A percentile compares a stretch with the other conserved stretches of the same genome.
Conservation (phyloP, 1,140 invertebrate genomes). For the Ceratosolen solmsi region DNA sequence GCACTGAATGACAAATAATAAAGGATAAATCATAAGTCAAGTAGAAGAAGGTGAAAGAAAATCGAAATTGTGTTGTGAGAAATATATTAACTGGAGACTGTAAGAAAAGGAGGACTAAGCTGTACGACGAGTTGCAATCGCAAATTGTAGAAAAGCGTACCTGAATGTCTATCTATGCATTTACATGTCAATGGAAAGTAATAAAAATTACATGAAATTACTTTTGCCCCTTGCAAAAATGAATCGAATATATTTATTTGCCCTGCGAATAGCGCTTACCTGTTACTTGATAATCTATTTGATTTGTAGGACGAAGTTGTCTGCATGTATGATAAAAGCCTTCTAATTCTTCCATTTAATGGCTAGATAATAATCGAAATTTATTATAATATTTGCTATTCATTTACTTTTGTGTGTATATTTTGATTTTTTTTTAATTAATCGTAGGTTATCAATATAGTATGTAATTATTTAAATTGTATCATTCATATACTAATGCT, state of each 20-base stretch:
- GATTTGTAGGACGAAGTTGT: not conserved
- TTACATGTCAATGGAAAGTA: slow-evolving; percentile 73
- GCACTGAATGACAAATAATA: not conserved
- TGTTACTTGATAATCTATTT: not conserved
- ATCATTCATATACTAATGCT: too few species aligned
- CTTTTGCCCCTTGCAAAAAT: slow-evolving; percentile 62
- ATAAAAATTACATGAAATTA: slow-evolving; percentile 75
- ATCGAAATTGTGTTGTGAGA: slow-evolving; percentile 27
- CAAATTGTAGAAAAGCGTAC: slow-evolving; percentile 57
- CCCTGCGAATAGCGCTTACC: not conserved
- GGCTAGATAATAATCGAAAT: slow-evolving; percentile 9
- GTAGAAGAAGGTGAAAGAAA: slow-evolving; percentile 34
- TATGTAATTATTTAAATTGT: too few species aligned
- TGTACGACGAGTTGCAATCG: not conserved
- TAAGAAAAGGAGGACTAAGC: slow-evolving; percentile 24
- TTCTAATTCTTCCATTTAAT: slow-evolving; percentile 28
- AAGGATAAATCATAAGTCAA: not conserved
- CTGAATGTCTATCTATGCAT: slow-evolving; percentile 56
- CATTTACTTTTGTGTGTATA: not conserved
- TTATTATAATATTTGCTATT: slow-evolving; percentile 2
- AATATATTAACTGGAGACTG: slow-evolving; percentile 49
- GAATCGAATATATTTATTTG: slow-evolving; percentile 55
- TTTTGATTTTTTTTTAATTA: not conserved
- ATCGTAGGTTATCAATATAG: too few species aligned
- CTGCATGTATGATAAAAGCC: not conserved